Conservation (phyloP, 2,888 invertebrate species). For the Colostygia pectinataria region DNA sequence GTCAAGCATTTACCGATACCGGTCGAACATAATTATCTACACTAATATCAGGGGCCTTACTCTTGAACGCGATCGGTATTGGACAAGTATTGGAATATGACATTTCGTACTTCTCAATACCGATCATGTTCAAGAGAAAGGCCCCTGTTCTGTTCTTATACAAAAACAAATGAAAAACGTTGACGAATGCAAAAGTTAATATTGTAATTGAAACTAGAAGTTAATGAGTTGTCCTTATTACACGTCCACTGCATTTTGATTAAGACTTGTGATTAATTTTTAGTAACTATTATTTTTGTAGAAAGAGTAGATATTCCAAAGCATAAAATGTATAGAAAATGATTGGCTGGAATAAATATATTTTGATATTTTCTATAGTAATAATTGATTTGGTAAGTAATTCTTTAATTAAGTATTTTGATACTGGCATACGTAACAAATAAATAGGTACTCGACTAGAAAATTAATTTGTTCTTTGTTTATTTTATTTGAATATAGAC, state of each 20-base stretch:
- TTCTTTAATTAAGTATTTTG: neutral
- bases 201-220: constrained; percentile 11
- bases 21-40: too few species aligned
- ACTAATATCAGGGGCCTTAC: too few species aligned
- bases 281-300: constrained; percentile 35
- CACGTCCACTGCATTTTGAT: constrained; percentile 57
- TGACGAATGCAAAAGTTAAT: too few species aligned
- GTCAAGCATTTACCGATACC: too few species aligned
- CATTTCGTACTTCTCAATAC: too few species aligned
- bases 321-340: constrained; percentile 29
- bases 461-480: too few species aligned
- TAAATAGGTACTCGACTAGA: neutral
- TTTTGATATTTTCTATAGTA: constrained; percentile 27
- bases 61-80: too few species aligned
- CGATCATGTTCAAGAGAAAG: too few species aligned
- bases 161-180: too few species aligned
- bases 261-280: constrained; percentile 48
- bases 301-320: neutral
- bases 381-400: constrained; percentile 36
- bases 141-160: too few species aligned
- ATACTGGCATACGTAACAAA: too few species aligned
- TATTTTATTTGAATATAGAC: constrained; percentile 1
- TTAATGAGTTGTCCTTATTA: constrained; percentile 45
- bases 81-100: too few species aligned
- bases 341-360: constrained; percentile 24